Evolutionary conservation across 2,113 vertebrate species (phyloP).

Genomic region (Eulemur macaco): DNA sequence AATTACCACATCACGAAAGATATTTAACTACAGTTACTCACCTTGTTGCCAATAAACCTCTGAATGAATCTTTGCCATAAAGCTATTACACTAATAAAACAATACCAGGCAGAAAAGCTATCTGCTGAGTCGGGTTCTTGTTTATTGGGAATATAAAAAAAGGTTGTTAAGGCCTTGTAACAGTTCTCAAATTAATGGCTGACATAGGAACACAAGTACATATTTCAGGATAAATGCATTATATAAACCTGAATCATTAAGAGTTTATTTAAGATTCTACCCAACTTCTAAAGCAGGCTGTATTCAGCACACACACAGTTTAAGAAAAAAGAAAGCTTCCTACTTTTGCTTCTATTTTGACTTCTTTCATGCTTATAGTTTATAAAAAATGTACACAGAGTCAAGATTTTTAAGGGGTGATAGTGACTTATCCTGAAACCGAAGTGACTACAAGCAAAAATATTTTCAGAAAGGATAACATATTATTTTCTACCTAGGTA

Average conservation of each 20-base stretch:
- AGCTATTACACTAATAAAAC: constrained; percentile 68
- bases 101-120: constrained; percentile 53
- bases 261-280: constrained; percentile 57
- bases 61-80: constrained; percentile 65
- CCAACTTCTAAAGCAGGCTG: constrained; percentile 1
- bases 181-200: constrained; percentile 50
- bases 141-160: constrained; percentile 65
- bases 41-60: constrained; percentile 50
- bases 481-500: neutral
- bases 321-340: neutral
- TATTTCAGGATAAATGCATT: constrained; percentile 45
- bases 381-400: neutral
- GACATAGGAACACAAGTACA: constrained; percentile 2
- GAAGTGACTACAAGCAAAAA: neutral
- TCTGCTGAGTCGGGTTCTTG: constrained; percentile 57
- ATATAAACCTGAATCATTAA: constrained; percentile 31
- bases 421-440: neutral
- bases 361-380: neutral
- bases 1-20: constrained; percentile 53
- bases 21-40: constrained; percentile 25
- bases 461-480: neutral
- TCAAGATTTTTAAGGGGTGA: neutral
- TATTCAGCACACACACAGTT: neutral
- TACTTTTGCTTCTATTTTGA: constrained; percentile 12
- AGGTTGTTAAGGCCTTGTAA: constrained; percentile 36